Percentiles rank a stretch among this genome's conserved stretches.
These are phyloP conservation scores for Leuctra nigra DNA, from an alignment of 2,888 invertebrate species.

Conservation along the genomic window DNA sequence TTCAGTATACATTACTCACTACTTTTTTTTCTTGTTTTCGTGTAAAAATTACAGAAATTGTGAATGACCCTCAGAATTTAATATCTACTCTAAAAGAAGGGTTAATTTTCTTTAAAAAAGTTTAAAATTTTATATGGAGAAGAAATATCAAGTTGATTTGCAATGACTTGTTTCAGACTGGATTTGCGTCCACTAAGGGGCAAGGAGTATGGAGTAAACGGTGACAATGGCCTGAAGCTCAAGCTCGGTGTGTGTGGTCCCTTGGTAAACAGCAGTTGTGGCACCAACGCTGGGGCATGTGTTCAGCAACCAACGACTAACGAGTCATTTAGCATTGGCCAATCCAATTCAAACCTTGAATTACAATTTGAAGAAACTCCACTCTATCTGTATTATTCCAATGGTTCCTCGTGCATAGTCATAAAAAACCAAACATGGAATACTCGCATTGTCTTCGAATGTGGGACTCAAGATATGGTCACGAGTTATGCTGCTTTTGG, in stretches of 20 bases:
- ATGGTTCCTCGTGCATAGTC: not conserved
- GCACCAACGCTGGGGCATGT: not conserved
- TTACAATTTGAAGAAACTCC: not conserved
- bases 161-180: not conserved
- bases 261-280: slow-evolving; percentile 7
- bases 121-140: not conserved
- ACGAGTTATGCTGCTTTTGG: not conserved
- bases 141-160: not conserved
- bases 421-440: not conserved
- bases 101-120: not conserved
- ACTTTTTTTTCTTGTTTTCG: too few species aligned
- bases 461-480: not conserved
- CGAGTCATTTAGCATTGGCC: not conserved
- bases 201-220: not conserved
- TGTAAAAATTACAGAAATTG: too few species aligned
- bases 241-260: slow-evolving; percentile 3
- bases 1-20: too few species aligned
- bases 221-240: not conserved
- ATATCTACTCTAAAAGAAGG: too few species aligned
- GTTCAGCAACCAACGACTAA: not conserved
- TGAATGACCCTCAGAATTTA: too few species aligned
- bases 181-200: slow-evolving; percentile 7
- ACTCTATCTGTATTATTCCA: not conserved
- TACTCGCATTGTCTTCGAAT: slow-evolving; percentile 3
- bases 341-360: not conserved